Evolutionary conservation across 2,888 invertebrate genomes (phyloP).

Genomic region (Chalcis sispes): DNA sequence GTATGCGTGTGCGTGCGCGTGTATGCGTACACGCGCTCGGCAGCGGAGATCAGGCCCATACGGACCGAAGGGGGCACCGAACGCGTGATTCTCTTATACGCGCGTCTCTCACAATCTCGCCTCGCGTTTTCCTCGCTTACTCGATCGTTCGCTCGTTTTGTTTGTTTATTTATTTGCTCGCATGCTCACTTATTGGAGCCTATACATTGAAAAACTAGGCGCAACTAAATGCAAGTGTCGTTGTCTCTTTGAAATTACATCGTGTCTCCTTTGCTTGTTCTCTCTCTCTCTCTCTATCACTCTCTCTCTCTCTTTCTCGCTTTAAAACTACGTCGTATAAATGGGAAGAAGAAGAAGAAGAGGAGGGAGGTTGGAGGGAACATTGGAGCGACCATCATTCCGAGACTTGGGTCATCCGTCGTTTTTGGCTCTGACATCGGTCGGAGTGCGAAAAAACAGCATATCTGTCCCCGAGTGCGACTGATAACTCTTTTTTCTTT

Average conservation of each 20-base stretch:
- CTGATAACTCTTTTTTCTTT: background rate
- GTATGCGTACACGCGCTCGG: slow-evolving; percentile 29
- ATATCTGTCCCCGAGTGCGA: background rate
- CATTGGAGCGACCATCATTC: background rate
- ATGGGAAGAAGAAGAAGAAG: no score
- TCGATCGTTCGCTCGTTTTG: slow-evolving; percentile 3
- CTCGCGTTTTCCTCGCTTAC: slow-evolving; percentile 3
- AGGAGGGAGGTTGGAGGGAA: no score
- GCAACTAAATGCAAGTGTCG: slow-evolving; percentile 43
- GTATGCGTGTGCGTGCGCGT: slow-evolving; percentile 6
- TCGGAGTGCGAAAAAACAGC: background rate
- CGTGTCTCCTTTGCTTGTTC: slow-evolving; percentile 1
- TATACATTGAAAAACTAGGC: slow-evolving; percentile 19
- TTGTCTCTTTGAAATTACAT: slow-evolving; percentile 41
- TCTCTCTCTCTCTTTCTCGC: background rate
- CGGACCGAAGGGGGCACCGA: slow-evolving; percentile 49
- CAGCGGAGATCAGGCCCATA: slow-evolving; percentile 52
- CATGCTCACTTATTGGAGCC: background rate
- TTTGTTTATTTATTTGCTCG: background rate
- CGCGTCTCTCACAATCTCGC: background rate
- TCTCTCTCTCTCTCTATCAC: background rate
- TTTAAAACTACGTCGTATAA: background rate
- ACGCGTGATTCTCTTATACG: background rate
- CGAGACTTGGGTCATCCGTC: no score
- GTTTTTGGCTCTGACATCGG: background rate